Base-by-base conservation (phyloP, 2,888 invertebrate genomes). In the Drosophila neutralis region DNA sequence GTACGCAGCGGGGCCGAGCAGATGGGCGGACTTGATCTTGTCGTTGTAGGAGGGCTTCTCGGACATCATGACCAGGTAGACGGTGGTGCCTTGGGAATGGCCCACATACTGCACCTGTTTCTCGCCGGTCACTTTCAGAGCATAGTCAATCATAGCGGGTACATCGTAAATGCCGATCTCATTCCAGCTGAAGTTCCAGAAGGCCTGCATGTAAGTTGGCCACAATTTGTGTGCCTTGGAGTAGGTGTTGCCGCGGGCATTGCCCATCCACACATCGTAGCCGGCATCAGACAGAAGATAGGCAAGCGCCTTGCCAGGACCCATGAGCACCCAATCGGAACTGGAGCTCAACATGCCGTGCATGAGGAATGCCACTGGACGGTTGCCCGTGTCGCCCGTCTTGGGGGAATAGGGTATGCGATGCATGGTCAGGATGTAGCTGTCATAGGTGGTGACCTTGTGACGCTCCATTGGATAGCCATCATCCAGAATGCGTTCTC, bases 51-150 rank as follows among this genome's bases (percentile, higher is more conserved):
- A 29, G 6, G 90, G 85, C 29, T 18, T 76, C 73, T 88, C 82
- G 4, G 91, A 89, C 69, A 83, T 80, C 89, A 91, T 83, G 0
- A 95, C 95, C 89, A 95, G 96, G 79, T 96, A 95, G 87, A 95
- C 94, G 0, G 97, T 96, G 0, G 97, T 96, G 1, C 98, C 98
- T 96, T 98, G 98, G 0, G 98, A 98, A 92, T 98, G 98, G 0
- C 98, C 98, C 49, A 98, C 94, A 91, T 98, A 98, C 21, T 89
- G 87, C 21, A 91, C 59, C 58, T 91, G 66, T 5, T 62, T 27
- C 52, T 88, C 71, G 3, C 85, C 89, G 0, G 91, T 91, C 1
- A 45, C 8, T 3, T 72, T 27, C 21, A 92, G 92, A 2, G 95
- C 94, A 83, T 96, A 95, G 91, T 98, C 96, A 68, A 98, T 95